Conservation (phyloP, 2,113 vertebrate genomes). For the Fulica atra region DNA sequence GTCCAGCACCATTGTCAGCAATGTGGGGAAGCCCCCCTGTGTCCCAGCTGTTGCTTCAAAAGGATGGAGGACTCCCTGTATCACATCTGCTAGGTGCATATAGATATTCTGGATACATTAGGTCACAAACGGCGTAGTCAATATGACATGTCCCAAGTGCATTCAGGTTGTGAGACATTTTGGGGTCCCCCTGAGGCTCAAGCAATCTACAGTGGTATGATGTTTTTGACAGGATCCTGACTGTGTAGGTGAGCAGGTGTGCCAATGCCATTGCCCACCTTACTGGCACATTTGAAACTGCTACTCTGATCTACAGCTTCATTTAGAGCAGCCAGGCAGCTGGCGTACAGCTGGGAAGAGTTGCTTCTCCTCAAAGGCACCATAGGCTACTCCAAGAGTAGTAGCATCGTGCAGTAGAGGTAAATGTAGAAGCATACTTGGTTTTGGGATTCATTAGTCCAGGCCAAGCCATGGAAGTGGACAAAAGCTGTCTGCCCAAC, state of each 20-base stretch:
- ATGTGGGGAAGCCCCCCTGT: not conserved
- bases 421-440: not conserved
- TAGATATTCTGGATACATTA: not conserved
- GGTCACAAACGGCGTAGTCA: not conserved
- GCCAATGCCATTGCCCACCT: not conserved
- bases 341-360: not conserved
- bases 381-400: not conserved
- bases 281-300: not conserved
- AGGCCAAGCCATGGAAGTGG: not conserved
- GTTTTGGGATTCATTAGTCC: not conserved
- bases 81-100: not conserved
- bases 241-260: not conserved
- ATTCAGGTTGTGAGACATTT: not conserved
- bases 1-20: not conserved
- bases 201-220: not conserved
- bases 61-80: not conserved
- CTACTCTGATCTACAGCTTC: not conserved
- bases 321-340: not conserved
- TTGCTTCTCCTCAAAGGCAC: not conserved
- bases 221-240: not conserved
- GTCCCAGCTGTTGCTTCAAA: not conserved
- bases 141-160: not conserved
- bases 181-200: not conserved
- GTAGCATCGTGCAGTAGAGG: rapidly evolving
- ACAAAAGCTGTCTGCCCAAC: not conserved